A percentile compares a stretch with the other conserved stretches of the same genome.
These are phyloP conservation scores for Misgurnus anguillicaudatus DNA, from an alignment of 2,113 vertebrate genomes.

Conservation along the genomic window DNA sequence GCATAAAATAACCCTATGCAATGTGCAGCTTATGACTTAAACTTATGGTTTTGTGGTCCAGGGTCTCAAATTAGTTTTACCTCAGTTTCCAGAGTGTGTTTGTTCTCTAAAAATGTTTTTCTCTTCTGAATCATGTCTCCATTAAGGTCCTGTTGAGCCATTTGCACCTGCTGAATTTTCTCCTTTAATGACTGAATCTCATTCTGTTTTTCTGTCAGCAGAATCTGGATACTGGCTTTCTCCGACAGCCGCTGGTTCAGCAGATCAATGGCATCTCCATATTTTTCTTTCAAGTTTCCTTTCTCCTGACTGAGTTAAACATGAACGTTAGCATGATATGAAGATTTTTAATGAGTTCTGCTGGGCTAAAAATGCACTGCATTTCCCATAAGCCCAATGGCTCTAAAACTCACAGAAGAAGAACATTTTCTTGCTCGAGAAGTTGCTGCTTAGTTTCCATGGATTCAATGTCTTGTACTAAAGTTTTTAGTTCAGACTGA, in stretches of 20 bases:
- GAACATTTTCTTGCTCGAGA: conserved; percentile 62
- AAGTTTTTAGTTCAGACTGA: conserved; percentile 49
- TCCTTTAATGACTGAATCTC: conserved; percentile 55
- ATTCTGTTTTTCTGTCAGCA: conserved; percentile 61
- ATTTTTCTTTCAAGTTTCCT: conserved; percentile 35
- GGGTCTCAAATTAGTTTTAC: conserved; percentile 44
- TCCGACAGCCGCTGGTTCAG: conserved; percentile 66
- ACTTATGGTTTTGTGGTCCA: no score
- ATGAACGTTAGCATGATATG: neutral
- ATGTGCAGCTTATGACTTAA: no score
- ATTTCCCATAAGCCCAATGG: neutral
- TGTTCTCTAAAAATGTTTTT: conserved; percentile 54
- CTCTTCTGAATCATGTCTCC: conserved; percentile 55
- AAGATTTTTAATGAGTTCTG: neutral
- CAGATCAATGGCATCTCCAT: conserved; percentile 54
- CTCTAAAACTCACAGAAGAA: conserved; percentile 61
- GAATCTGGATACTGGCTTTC: conserved; percentile 57
- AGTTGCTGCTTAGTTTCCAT: conserved; percentile 53
- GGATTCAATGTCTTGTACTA: conserved; percentile 49
- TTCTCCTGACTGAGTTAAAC: conserved; percentile 60
- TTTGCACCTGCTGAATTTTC: conserved; percentile 44
- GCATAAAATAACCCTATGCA: no score
- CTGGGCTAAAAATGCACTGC: neutral
- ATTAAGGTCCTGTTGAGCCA: conserved; percentile 40
- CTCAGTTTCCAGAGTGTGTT: conserved; percentile 41